phyloP scores from a whole-genome alignment of 2,888 invertebrate species.

The Parelbella ahira region DNA sequence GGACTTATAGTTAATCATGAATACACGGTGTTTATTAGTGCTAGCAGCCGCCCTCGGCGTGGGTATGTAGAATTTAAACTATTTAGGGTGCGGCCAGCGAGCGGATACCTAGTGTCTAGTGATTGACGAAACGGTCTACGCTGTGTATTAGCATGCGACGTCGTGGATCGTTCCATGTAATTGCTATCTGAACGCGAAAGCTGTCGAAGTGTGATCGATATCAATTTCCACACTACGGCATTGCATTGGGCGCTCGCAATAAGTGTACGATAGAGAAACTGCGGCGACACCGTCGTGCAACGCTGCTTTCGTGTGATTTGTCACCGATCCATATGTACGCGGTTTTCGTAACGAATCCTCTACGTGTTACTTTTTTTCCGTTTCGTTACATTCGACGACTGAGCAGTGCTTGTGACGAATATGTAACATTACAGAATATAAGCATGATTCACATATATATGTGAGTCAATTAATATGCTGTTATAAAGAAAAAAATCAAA shows the following conservation, averaged over 20 bases:
- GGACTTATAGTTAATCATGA: slow-evolving; percentile 76
- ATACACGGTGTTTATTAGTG: slow-evolving; percentile 80
- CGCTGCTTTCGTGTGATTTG: slow-evolving; percentile 6
- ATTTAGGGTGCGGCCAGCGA: slow-evolving; percentile 60
- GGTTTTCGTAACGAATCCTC: too few species aligned
- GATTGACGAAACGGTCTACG: slow-evolving; percentile 35
- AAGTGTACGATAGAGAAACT: slow-evolving; percentile 15
- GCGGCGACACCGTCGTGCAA: slow-evolving; percentile 5
- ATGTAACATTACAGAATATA: too few species aligned
- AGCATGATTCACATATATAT: too few species aligned
- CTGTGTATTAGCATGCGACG: slow-evolving; percentile 30
- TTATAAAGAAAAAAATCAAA: too few species aligned
- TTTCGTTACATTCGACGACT: too few species aligned
- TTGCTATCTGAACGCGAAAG: slow-evolving; percentile 45
- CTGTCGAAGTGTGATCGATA: slow-evolving; percentile 51
- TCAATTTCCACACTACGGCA: slow-evolving; percentile 43
- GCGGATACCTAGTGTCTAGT: slow-evolving; percentile 37
- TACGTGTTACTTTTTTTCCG: too few species aligned
- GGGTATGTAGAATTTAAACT: slow-evolving; percentile 82
- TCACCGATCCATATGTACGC: not conserved
- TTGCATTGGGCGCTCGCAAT: slow-evolving; percentile 20
- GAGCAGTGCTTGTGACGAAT: too few species aligned
- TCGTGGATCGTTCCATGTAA: slow-evolving; percentile 34
- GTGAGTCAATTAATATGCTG: too few species aligned
- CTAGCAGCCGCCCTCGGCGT: slow-evolving; percentile 85